phyloP scores from a whole-genome alignment of 2,113 vertebrate species.

The Heptranchias perlo region DNA sequence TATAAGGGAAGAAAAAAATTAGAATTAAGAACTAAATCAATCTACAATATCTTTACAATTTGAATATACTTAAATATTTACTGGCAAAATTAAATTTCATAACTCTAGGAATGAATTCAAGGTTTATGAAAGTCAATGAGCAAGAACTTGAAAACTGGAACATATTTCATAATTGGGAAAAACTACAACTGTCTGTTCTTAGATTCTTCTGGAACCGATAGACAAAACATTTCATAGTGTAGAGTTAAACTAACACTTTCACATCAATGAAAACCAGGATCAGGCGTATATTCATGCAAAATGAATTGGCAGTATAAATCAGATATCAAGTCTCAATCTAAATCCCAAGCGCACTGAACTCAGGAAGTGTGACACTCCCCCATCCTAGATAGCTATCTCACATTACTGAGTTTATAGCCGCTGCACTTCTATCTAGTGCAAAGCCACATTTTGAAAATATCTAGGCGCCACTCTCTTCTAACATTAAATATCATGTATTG shows the following conservation, averaged over 20 bases:
- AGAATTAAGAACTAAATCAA: no score
- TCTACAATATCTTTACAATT: background rate
- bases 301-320: background rate
- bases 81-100: background rate
- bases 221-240: background rate
- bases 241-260: background rate
- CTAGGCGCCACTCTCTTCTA: no score
- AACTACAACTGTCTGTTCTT: background rate
- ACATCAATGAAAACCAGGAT: background rate
- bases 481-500: no score
- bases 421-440: background rate
- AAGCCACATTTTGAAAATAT: background rate
- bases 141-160: background rate
- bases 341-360: background rate
- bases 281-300: background rate
- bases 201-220: background rate
- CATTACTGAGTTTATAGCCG: background rate
- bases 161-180: background rate
- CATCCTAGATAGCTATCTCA: background rate
- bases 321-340: background rate
- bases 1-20: background rate
- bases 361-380: background rate
- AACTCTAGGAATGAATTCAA: background rate
- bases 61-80: background rate
- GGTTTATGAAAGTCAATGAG: background rate